These are phyloP conservation scores for Andrena bicolor DNA, from an alignment of 2,888 invertebrate genomes.

Conservation along the genomic window DNA sequence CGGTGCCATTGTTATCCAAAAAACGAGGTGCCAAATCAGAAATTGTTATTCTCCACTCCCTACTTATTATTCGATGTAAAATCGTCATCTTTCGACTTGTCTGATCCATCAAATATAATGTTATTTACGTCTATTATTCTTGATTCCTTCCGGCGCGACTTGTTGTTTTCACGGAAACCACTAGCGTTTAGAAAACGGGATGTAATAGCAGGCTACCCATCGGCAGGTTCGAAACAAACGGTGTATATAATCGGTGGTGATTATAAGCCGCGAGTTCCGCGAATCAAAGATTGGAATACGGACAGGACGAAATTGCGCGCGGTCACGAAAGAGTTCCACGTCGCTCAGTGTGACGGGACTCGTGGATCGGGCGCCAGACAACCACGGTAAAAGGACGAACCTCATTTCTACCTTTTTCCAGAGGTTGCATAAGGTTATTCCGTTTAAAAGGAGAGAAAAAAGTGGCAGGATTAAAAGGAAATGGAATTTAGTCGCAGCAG, in stretches of 20 bases:
- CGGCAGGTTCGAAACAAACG: neutral
- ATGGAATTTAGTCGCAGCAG: slow-evolving; percentile 19
- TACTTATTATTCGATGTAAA: too few species aligned
- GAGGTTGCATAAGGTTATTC: slow-evolving; percentile 21
- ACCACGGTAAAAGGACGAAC: slow-evolving; percentile 21
- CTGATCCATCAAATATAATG: too few species aligned
- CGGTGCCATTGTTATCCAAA: too few species aligned
- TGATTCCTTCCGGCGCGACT: neutral
- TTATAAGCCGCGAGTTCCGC: slow-evolving; percentile 1
- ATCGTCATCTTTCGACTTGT: too few species aligned
- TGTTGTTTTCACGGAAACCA: neutral
- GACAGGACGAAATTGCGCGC: slow-evolving; percentile 29
- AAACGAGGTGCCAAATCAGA: too few species aligned
- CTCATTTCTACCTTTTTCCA: slow-evolving; percentile 19
- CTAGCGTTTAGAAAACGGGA: neutral
- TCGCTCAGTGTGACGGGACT: neutral
- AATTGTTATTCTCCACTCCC: too few species aligned
- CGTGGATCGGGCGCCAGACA: neutral
- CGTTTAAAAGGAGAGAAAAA: neutral
- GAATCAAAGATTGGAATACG: slow-evolving; percentile 10
- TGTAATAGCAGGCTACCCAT: neutral
- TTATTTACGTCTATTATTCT: neutral
- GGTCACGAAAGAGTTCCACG: slow-evolving; percentile 13
- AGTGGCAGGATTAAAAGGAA: neutral
- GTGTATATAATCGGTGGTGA: neutral